Percentiles rank a stretch among this genome's conserved stretches.
phyloP scores from a whole-genome alignment of 2,888 invertebrate genomes.

The Chrysolina americana region DNA sequence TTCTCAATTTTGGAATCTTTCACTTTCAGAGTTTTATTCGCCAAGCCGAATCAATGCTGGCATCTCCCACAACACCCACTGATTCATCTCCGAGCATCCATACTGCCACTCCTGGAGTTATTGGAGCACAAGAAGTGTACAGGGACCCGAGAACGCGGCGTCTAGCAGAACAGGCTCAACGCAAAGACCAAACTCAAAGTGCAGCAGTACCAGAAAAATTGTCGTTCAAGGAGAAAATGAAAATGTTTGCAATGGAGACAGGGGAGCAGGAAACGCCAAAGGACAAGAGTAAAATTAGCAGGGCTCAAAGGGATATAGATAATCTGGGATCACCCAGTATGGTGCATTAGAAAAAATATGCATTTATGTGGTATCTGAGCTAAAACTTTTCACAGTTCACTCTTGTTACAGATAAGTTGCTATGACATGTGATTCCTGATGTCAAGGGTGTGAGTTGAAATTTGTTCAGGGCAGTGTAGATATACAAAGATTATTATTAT shows the following conservation, averaged over 20 bases:
- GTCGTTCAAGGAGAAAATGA: conserved; percentile 99
- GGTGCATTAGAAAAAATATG: conserved; percentile 57
- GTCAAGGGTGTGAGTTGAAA: background rate
- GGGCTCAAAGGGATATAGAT: conserved; percentile 95
- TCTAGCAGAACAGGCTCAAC: conserved; percentile 82
- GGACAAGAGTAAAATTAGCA: conserved; percentile 95
- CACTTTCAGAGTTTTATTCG: conserved; percentile 80
- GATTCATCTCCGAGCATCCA: conserved; percentile 69
- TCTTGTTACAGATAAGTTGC: background rate
- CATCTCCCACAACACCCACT: conserved; percentile 82
- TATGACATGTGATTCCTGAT: background rate
- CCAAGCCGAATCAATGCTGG: conserved; percentile 85
- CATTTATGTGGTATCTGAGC: background rate
- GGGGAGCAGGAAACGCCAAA: conserved; percentile 94
- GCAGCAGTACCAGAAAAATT: conserved; percentile 91
- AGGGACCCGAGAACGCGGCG: conserved; percentile 92
- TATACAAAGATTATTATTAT: background rate
- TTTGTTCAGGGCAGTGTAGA: background rate
- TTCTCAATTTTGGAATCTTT: background rate
- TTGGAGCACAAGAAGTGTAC: conserved; percentile 98
- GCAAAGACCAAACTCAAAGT: conserved; percentile 74
- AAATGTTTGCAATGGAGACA: conserved; percentile 98
- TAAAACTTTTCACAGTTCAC: background rate
- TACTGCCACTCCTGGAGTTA: conserved; percentile 91
- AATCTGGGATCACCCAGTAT: conserved; percentile 71